A percentile compares a stretch with the other conserved stretches of the same genome.
Conservation (phyloP, 2,888 invertebrate genomes). For the Halictus ligatus region DNA sequence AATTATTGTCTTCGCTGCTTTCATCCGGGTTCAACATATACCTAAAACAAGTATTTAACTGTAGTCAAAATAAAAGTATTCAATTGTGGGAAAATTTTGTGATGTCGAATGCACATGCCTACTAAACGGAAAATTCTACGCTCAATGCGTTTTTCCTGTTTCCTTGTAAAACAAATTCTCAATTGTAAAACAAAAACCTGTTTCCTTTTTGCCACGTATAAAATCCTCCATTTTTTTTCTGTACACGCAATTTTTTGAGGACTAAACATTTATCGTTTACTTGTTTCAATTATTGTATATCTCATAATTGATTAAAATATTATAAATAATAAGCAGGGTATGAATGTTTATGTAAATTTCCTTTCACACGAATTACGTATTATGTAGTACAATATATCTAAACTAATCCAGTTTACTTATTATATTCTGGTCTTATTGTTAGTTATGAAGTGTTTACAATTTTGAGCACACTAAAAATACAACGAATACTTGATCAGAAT, state of each 20-base stretch:
- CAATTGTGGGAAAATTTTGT: neutral
- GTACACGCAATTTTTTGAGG: neutral
- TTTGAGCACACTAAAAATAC: neutral
- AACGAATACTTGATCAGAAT: neutral
- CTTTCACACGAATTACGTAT: neutral
- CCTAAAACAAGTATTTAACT: slow-evolving; percentile 44
- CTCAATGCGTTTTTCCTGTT: neutral
- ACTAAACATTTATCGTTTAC: neutral
- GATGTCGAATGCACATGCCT: neutral
- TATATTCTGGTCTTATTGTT: neutral
- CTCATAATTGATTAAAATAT: neutral
- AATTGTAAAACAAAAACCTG: neutral
- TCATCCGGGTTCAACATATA: slow-evolving; percentile 86
- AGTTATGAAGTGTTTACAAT: neutral
- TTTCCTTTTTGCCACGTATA: neutral
- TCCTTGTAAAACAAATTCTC: neutral
- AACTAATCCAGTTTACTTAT: neutral
- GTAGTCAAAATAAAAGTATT: neutral
- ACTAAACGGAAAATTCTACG: neutral
- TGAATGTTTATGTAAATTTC: neutral
- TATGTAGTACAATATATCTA: neutral
- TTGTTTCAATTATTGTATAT: neutral
- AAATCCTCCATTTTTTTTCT: neutral
- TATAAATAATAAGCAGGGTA: neutral
- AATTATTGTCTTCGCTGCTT: slow-evolving; percentile 85